Conservation (phyloP, 2,797 vertebrate genomes). For the Rhinatrema bivittatum region DNA sequence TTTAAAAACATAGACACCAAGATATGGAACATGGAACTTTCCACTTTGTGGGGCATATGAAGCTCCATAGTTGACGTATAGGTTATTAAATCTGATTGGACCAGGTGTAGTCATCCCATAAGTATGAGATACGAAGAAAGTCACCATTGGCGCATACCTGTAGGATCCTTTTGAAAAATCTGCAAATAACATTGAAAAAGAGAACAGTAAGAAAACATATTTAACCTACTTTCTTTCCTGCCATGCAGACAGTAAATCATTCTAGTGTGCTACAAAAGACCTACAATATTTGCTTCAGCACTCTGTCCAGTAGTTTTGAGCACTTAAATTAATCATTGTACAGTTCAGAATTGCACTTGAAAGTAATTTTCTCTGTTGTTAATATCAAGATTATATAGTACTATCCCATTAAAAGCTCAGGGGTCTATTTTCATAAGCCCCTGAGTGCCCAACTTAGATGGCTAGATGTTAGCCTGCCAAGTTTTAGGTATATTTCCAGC, state of each 20-base stretch:
- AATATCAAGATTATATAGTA: too few relatives aligned
- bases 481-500: too few relatives aligned
- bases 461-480: too few relatives aligned
- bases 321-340: constrained; percentile 2
- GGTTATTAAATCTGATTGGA: constrained; percentile 64
- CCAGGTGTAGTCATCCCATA: constrained; percentile 61
- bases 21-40: constrained; percentile 61
- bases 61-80: constrained; percentile 65
- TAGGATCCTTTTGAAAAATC: constrained; percentile 73
- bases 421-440: too few relatives aligned
- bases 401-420: too few relatives aligned
- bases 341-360: constrained; percentile 6
- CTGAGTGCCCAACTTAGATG: too few relatives aligned
- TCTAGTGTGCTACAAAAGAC: not conserved
- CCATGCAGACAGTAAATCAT: too few relatives aligned
- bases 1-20: constrained; percentile 67
- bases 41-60: constrained; percentile 60
- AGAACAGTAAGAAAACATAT: not conserved
- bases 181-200: constrained; percentile 33
- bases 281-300: constrained; percentile 11
- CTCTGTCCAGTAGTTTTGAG: not conserved
- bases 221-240: too few relatives aligned
- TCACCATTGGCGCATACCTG: constrained; percentile 67
- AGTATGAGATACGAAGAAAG: constrained; percentile 64
- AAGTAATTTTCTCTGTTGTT: constrained; percentile 23